Evolutionary conservation across 1,140 invertebrate genomes (phyloP).

Genomic region (Drosophila athabasca): DNA sequence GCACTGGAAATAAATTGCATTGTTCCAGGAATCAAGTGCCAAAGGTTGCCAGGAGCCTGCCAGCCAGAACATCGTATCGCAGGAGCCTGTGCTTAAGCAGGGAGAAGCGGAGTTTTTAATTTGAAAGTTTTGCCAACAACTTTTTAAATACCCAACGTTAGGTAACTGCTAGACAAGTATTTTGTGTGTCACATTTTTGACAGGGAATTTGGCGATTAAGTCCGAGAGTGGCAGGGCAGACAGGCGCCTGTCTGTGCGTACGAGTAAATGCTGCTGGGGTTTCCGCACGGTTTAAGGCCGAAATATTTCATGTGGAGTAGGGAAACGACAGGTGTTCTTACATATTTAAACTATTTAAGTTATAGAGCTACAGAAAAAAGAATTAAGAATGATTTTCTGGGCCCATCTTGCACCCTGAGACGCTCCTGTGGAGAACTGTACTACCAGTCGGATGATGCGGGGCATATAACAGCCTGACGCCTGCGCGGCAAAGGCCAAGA

Average conservation of each 20-base stretch:
- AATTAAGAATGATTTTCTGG: neutral
- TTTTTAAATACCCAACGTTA: conserved; percentile 70
- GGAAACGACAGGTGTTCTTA: neutral
- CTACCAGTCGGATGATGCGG: conserved; percentile 24
- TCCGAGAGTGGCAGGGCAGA: neutral
- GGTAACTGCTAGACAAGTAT: conserved; percentile 45
- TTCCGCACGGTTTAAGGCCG: no score
- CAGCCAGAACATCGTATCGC: neutral
- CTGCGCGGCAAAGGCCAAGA: conserved; percentile 35
- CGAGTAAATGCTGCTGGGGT: neutral
- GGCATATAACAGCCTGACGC: conserved; percentile 51
- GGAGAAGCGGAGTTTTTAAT: conserved; percentile 50
- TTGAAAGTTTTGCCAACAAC: conserved; percentile 73
- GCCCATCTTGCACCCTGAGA: neutral
- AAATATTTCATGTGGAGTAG: neutral
- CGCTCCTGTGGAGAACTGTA: conserved; percentile 45
- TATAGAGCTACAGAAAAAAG: neutral
- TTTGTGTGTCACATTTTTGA: conserved; percentile 52
- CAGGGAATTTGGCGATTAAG: conserved; percentile 15
- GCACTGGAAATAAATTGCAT: conserved; percentile 17
- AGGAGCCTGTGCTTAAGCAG: conserved; percentile 33
- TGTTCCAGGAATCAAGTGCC: conserved; percentile 21
- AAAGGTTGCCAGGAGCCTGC: conserved; percentile 21
- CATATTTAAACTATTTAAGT: no score
- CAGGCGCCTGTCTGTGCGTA: neutral